phyloP scores from a whole-genome alignment of 2,797 vertebrate species.

The Oreortyx pictus region DNA sequence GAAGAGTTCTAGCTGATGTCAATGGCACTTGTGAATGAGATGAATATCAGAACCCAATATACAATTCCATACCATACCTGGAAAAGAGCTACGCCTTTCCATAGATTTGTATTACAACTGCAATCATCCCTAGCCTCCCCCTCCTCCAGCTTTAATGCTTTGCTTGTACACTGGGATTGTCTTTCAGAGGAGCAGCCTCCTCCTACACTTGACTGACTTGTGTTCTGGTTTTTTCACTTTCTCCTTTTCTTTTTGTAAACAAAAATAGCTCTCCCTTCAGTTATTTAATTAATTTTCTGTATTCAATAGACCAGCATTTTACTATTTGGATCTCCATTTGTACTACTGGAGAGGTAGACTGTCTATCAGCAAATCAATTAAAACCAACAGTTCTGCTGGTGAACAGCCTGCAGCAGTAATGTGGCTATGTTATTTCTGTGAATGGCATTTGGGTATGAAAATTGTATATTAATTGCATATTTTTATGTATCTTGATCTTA shows the following conservation, averaged over 20 bases:
- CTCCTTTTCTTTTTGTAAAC: background rate
- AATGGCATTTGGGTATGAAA: background rate
- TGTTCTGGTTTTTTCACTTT: background rate
- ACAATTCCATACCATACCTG: too few species aligned
- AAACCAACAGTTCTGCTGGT: background rate
- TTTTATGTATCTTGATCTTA: background rate
- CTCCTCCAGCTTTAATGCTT: background rate
- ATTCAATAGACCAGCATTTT: background rate
- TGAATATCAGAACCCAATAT: background rate
- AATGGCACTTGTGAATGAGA: background rate
- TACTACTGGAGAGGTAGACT: background rate
- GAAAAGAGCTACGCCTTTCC: background rate
- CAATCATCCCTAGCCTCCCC: background rate
- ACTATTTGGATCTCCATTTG: background rate
- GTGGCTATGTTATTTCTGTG: background rate
- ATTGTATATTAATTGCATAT: background rate
- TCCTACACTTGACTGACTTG: background rate
- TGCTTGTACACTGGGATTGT: background rate
- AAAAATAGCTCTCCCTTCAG: fast-evolving
- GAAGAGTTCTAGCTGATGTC: background rate
- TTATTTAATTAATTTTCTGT: background rate
- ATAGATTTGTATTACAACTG: background rate
- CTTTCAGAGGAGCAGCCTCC: background rate
- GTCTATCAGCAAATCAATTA: background rate
- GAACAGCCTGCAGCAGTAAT: background rate